Conservation (phyloP, 2,888 invertebrate species). For the Napeogenes inachia region DNA sequence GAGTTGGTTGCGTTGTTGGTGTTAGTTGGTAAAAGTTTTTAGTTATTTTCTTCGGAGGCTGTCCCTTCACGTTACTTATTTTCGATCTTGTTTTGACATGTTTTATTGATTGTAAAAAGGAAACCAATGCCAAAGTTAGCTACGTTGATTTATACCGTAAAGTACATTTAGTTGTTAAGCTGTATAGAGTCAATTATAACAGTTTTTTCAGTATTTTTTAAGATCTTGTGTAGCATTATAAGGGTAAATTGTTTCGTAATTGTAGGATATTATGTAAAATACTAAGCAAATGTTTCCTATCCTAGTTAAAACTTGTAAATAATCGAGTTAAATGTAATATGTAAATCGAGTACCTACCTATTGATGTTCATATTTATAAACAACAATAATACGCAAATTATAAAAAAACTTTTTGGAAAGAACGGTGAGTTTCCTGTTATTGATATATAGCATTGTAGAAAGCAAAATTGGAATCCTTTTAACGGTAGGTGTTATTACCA, state of each 20-base stretch:
- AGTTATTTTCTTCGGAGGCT: constrained; percentile 54
- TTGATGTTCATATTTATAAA: constrained; percentile 73
- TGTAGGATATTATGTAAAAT: constrained; percentile 68
- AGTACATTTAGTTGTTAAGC: constrained; percentile 64
- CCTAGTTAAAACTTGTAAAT: constrained; percentile 71
- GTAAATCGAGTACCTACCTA: constrained; percentile 73
- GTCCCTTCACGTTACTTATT: constrained; percentile 59
- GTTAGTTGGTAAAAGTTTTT: constrained; percentile 55
- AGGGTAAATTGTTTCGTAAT: constrained; percentile 68
- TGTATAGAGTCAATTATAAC: constrained; percentile 76
- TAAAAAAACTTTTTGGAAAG: constrained; percentile 47
- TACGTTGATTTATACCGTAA: constrained; percentile 70
- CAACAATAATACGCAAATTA: constrained; percentile 50
- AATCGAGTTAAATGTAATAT: constrained; percentile 60
- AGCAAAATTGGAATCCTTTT: constrained; percentile 66
- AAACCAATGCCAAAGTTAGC: constrained; percentile 78
- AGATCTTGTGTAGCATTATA: constrained; percentile 65
- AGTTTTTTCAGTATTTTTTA: constrained; percentile 72
- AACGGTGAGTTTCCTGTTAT: constrained; percentile 77
- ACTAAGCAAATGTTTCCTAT: constrained; percentile 75
- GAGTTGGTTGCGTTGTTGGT: constrained; percentile 66
- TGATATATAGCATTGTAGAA: constrained; percentile 69
- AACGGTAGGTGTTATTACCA: constrained; percentile 66
- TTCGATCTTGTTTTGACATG: constrained; percentile 70
- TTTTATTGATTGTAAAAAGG: constrained; percentile 69